Evolutionary conservation across 1,140 invertebrate genomes (phyloP), one percentile per base, ranked within the genome.

Genomic region (Papilio helenus): DNA sequence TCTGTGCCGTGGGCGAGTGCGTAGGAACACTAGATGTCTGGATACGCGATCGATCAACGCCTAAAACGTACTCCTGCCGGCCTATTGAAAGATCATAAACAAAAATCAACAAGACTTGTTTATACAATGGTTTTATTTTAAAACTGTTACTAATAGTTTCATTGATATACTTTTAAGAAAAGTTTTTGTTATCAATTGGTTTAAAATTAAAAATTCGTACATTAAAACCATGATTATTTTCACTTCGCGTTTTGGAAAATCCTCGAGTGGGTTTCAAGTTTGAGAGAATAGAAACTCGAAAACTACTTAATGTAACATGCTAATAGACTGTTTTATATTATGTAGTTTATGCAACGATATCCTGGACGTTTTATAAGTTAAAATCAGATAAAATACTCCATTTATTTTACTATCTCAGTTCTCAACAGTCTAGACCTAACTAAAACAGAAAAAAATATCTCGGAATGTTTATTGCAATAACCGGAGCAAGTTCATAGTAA

Each of bases 11-110:
- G 84, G 88, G 85, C 83, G 86, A 55, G 72, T 77, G 86, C 84
- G 86, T 87, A 85, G 86, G 87, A 87, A 86, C 84, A 80, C 82
- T 86, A 87, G 85, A 83, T 86, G 80, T 88, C 86, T 87, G 82
- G 83, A 83, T 85, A 79, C 44, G 72, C 80, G 55, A 87, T 89
- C 83, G 85, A 87, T 89, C 85, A 83, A 79, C 78, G 29, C 49
- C 61, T 71, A 77, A 80, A 82, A 84, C 82, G 79, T 79, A 61
- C 82, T 82, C 79, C 80, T 77, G 72, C 61, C n/a, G 79, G 49
- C 34, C 39, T 39, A 46, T 74, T 84, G 81, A 84, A 81, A 80
- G 79, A 81, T 81, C 39, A 46, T 82, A 65, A 82, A 72, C 73
- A 79, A 73, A 72, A 77, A 72, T 9, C 7, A 79, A 72, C 14